These are phyloP conservation scores for Taenioides sp. DNA, from an alignment of 2,797 vertebrate genomes.

Conservation along the genomic window DNA sequence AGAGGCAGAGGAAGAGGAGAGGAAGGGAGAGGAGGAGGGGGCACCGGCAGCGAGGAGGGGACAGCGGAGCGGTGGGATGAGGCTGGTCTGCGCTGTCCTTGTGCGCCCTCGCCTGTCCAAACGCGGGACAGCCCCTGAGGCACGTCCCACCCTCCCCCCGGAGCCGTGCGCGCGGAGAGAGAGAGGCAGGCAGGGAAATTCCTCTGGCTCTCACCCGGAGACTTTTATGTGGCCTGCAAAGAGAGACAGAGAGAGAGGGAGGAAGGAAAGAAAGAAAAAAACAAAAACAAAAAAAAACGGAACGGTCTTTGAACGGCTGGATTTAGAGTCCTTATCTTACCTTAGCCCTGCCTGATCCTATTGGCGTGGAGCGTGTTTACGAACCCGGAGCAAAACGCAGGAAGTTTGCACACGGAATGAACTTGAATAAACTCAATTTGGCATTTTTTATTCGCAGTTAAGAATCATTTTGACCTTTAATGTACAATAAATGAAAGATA, in stretches of 20 bases:
- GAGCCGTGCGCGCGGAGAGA: not conserved
- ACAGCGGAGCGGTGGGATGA: slow-evolving; percentile 11
- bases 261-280: slow-evolving; percentile 2
- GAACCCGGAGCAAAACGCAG: not conserved
- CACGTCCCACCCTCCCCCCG: slow-evolving; percentile 6
- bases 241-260: not conserved
- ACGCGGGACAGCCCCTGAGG: slow-evolving; percentile 43
- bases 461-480: not conserved
- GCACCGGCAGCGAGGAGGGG: slow-evolving; percentile 12
- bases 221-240: slow-evolving; percentile 57
- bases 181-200: slow-evolving; percentile 61
- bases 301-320: not conserved
- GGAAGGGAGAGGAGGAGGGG: slow-evolving; percentile 19
- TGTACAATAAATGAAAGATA: not conserved
- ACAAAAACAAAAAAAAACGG: not conserved
- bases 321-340: slow-evolving; percentile 13
- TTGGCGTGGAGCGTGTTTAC: not conserved
- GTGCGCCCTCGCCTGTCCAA: slow-evolving; percentile 82
- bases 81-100: slow-evolving; percentile 75
- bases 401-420: not conserved
- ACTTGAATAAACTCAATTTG: not conserved
- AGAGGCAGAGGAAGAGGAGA: not conserved
- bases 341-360: not conserved
- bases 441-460: not conserved
- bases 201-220: slow-evolving; percentile 57